Evolutionary conservation across 2,888 invertebrate species (phyloP), one percentile per base, ranked within the genome.

Genomic region (Lacanobia wlatinum): DNA sequence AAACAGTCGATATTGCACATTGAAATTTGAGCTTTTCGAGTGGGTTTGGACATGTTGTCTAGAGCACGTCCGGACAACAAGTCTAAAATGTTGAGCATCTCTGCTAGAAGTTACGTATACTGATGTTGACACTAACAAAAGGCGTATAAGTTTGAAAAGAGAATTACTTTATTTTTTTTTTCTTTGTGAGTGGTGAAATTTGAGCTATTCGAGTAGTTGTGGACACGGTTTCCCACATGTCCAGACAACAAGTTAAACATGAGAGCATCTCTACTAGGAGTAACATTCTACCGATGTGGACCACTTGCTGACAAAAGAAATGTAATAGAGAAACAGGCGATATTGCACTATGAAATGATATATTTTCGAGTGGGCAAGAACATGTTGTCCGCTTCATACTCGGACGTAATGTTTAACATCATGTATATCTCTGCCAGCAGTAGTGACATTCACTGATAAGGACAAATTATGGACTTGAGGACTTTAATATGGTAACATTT

Each of bases 1-100:
- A 82, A 76, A 68, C 78, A 50, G 50, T 68, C 72, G 73, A 85
- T 75, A 80, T 67, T 64, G 28, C 55, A 60, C 55, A 23, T 48
- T 38, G 60, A 63, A 59, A 61, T 53, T 61, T 68, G 43, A 61
- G 28, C 12, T 14, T 69, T 61, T 61, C 18, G 16, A 46, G 75
- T 63, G 12, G 28, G 55, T 34, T 0, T 55, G 55, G 14, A 8
- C 23, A 64, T 56, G 40, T 18, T 6, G 16, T 10, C 23, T 56
- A 2, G n/a, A 14, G 16, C 5, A 9, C 68, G 12, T 10, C 2
- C 4, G 1, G 16, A 40, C n/a, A 38, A 21, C 4, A 21, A 28
- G 16, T 34, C 16, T 10, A 48, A 34, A 5, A 48, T 38, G 1
- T 9, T 14, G 23, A 38, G 38, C 8, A n/a, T 28, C 21, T 34